Conservation (phyloP, 2,888 invertebrate species). For the Dysmachus trigonus region DNA sequence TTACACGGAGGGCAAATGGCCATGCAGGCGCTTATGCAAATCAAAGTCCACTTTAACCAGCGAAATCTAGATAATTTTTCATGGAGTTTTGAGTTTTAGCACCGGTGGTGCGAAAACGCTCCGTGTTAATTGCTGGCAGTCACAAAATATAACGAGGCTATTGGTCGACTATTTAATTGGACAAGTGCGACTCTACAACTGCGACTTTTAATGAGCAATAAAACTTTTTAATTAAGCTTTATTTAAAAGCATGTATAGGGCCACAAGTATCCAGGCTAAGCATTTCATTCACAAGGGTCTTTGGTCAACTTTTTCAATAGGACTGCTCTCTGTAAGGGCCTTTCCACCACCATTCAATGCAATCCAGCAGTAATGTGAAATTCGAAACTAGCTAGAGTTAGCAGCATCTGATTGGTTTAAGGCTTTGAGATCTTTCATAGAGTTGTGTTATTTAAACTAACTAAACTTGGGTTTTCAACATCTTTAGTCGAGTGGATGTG, state of each 20-base stretch:
- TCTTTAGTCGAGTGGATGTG: too few species aligned
- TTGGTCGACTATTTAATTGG: background rate
- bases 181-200: background rate
- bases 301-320: background rate
- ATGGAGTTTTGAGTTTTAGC: background rate
- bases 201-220: constrained; percentile 10
- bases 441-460: too few species aligned
- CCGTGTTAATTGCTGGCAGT: background rate
- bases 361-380: background rate
- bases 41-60: background rate
- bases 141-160: background rate
- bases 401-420: background rate
- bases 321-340: background rate
- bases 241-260: background rate
- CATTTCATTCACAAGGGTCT: background rate
- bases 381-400: background rate
- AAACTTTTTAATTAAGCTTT: constrained; percentile 16
- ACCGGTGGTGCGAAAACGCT: background rate
- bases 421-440: background rate
- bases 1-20: background rate
- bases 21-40: background rate
- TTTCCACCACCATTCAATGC: background rate
- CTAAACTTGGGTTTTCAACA: too few species aligned
- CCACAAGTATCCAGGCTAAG: background rate
- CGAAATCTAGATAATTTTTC: constrained; percentile 19